Evolutionary conservation across 2,888 invertebrate species (phyloP).

Genomic region (Apeira syringaria): DNA sequence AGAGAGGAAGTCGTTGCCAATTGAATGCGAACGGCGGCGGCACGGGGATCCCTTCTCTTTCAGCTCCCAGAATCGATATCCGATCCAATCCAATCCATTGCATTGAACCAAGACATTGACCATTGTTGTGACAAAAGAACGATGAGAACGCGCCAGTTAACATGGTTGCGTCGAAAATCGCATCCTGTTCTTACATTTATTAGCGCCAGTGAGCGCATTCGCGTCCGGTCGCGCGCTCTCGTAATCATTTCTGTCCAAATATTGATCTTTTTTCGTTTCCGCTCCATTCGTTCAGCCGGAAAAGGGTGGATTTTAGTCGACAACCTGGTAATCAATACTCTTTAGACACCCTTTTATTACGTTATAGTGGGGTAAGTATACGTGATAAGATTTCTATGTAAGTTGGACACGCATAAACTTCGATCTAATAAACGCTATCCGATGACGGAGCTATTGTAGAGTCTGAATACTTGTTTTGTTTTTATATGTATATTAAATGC

Average conservation of each 20-base stretch:
- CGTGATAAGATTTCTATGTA: conserved; percentile 22
- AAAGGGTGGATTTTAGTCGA: conserved; percentile 63
- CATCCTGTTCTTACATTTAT: conserved; percentile 76
- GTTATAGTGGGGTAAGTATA: conserved; percentile 21
- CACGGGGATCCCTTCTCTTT: conserved; percentile 30
- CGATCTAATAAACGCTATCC: conserved; percentile 4
- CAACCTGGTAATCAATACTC: conserved; percentile 62
- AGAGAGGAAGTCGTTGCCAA: conserved; percentile 55
- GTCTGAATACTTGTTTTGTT: conserved; percentile 19
- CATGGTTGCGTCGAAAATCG: conserved; percentile 73
- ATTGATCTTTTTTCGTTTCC: conserved; percentile 78
- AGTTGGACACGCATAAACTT: conserved; percentile 18
- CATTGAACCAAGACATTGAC: conserved; percentile 46
- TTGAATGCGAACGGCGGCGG: conserved; percentile 47
- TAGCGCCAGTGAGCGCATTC: conserved; percentile 66
- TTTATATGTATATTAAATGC: conserved; percentile 22
- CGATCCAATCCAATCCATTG: conserved; percentile 66
- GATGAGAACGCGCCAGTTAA: conserved; percentile 68
- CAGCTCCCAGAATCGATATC: conserved; percentile 59
- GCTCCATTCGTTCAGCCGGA: conserved; percentile 59
- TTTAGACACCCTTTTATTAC: conserved; percentile 52
- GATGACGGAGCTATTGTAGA: conserved; percentile 19
- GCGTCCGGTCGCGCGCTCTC: conserved; percentile 63
- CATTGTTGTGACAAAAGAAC: conserved; percentile 66
- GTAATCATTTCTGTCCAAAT: conserved; percentile 79